Evolutionary conservation across 1,140 invertebrate genomes (phyloP), one percentile per base, ranked within the genome.

Genomic region (Drosophila erecta): DNA sequence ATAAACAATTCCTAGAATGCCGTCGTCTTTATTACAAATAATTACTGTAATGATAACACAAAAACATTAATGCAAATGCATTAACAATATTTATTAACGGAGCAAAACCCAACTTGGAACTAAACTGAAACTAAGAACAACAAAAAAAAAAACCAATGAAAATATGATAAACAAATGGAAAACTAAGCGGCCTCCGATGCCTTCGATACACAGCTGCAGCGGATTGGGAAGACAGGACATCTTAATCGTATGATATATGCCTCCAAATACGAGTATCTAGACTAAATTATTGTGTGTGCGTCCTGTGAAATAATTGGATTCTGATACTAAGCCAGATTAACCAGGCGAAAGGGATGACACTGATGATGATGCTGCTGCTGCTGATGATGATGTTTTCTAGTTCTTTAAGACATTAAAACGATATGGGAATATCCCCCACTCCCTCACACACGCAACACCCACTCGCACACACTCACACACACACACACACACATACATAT

Each of bases 1-100:
- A 77, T 78, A 76, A 73, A 87, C 56, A 89, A 89, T 89, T 89
- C 84, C 79, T 89, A 89, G 76, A 89, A 89, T 89, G 84, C 85
- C 72, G 84, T 89, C 84, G 84, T 89, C 80, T 84, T 85, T 85
- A 84, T 76, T 80, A 80, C 61, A 79, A 86, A 72, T 79, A 81
- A 67, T 71, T 59, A 77, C 40, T 74, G 67, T 69, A 85, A 86
- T 69, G 49, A 77, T 66, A 71, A 57, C 47, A 70, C 41, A 67
- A 43, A 56, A 62, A 67, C 59, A 47, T 43, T n/a, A n/a, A n/a
- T n/a, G n/a, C 41, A 50, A 44, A 64, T 46, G 58, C 59, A 70
- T 64, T 57, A 76, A 61, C 20, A 60, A 76, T 58, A 76, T 58
- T 64, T 55, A 80, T 76, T 61, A 38, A 61, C 49, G 53, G 75